Percentiles rank a stretch among this genome's conserved stretches.
These are phyloP conservation scores for Caenorhabditis sulstoni DNA, from an alignment of 2,888 invertebrate genomes.

Conservation along the genomic window DNA sequence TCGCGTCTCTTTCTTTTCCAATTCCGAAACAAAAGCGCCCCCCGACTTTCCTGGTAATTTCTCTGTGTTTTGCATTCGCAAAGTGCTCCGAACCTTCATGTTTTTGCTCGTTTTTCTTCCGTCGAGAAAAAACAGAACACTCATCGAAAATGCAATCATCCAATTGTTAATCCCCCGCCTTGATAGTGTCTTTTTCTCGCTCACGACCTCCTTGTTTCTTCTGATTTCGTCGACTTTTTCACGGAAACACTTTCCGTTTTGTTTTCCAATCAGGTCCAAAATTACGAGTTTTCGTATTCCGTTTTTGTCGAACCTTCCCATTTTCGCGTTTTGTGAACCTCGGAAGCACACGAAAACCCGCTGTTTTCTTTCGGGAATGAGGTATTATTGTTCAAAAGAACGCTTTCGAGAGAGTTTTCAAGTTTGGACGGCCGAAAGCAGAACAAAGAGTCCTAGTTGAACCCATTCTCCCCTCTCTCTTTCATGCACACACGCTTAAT, in stretches of 20 bases:
- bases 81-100: slow-evolving; percentile 13
- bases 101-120: slow-evolving; percentile 7
- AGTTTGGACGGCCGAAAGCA: slow-evolving; percentile 7
- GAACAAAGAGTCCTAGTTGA: slow-evolving; percentile 31
- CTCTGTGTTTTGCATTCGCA: neutral
- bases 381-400: too few relatives aligned
- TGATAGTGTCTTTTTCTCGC: slow-evolving; percentile 1
- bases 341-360: too few relatives aligned
- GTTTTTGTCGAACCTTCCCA: too few relatives aligned
- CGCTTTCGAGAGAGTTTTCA: neutral
- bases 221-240: neutral
- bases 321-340: too few relatives aligned
- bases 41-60: too few relatives aligned
- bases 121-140: slow-evolving; percentile 30
- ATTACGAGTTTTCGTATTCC: too few relatives aligned
- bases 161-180: slow-evolving; percentile 20
- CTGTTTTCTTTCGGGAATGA: too few relatives aligned
- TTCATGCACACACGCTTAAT: too few relatives aligned
- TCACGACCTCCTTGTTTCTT: neutral
- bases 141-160: slow-evolving; percentile 26
- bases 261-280: too few relatives aligned
- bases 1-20: neutral
- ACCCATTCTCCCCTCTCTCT: neutral
- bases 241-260: slow-evolving; percentile 17
- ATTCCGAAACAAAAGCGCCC: neutral